phyloP scores from a whole-genome alignment of 2,888 invertebrate genomes.

The Vanessa cardui region DNA sequence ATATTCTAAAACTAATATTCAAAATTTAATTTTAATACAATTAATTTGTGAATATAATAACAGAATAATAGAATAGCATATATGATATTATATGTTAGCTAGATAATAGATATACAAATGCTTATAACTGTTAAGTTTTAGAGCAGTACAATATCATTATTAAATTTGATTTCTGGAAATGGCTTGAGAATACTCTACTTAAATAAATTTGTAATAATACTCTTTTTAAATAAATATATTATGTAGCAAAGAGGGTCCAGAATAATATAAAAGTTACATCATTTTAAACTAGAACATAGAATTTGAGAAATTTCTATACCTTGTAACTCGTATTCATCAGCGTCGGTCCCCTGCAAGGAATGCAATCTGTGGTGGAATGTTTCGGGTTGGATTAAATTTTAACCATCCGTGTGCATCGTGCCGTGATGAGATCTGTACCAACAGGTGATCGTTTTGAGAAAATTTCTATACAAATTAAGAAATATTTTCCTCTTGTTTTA shows the following conservation, averaged over 20 bases:
- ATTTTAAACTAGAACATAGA: constrained; percentile 19
- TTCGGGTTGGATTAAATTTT: constrained; percentile 71
- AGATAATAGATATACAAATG: too few relatives aligned
- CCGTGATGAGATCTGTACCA: constrained; percentile 41
- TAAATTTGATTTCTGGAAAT: too few relatives aligned
- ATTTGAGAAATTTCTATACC: constrained; percentile 31
- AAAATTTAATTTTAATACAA: not conserved
- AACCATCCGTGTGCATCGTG: constrained; percentile 53
- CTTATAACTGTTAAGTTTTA: too few relatives aligned
- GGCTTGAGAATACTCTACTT: too few relatives aligned
- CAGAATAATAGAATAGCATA: too few relatives aligned
- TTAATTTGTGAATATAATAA: too few relatives aligned
- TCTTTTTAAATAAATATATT: not conserved
- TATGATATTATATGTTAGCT: too few relatives aligned
- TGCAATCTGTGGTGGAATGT: constrained; percentile 78
- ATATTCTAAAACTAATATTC: not conserved
- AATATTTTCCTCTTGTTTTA: not conserved
- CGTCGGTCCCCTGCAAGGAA: constrained; percentile 61
- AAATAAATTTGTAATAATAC: not conserved
- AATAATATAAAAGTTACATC: constrained; percentile 12
- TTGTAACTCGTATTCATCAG: constrained; percentile 52
- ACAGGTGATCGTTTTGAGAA: constrained; percentile 36
- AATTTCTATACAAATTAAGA: constrained; percentile 21
- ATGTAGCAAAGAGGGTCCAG: too few relatives aligned
- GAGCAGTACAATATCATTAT: too few relatives aligned